Conservation (phyloP, 2,797 vertebrate genomes). For the Lithobates sylvaticus region DNA sequence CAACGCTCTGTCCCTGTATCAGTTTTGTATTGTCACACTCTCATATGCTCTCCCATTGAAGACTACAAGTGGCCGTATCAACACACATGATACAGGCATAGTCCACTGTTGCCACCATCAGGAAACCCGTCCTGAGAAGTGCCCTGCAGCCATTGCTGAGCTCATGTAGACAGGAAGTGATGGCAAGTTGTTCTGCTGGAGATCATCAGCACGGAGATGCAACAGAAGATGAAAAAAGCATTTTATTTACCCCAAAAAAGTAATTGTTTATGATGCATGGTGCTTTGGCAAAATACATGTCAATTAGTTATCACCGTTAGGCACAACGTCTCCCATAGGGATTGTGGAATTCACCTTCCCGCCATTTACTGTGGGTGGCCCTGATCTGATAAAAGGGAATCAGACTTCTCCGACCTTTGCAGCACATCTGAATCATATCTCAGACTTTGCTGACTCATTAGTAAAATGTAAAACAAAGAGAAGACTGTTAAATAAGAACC, state of each 20-base stretch:
- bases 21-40: too few relatives aligned
- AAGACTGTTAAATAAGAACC: slow-evolving; percentile 50
- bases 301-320: background rate
- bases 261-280: background rate
- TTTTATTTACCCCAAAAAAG: background rate
- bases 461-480: slow-evolving; percentile 42
- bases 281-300: background rate
- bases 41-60: too few relatives aligned
- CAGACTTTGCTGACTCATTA: slow-evolving; percentile 54
- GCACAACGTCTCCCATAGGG: background rate
- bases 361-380: slow-evolving; percentile 23
- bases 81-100: too few relatives aligned
- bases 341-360: slow-evolving; percentile 4
- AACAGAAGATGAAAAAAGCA: background rate
- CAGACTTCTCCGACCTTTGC: slow-evolving; percentile 18
- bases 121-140: too few relatives aligned
- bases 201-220: background rate
- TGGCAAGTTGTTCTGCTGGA: too few relatives aligned
- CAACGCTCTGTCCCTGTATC: too few relatives aligned
- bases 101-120: too few relatives aligned
- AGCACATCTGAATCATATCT: slow-evolving; percentile 52
- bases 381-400: background rate
- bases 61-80: too few relatives aligned
- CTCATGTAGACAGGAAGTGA: too few relatives aligned
- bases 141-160: too few relatives aligned